These are phyloP conservation scores for Bergia puertoricense DNA, from an alignment of 92 coral and sea anemone genomes.

Conservation along the genomic window DNA sequence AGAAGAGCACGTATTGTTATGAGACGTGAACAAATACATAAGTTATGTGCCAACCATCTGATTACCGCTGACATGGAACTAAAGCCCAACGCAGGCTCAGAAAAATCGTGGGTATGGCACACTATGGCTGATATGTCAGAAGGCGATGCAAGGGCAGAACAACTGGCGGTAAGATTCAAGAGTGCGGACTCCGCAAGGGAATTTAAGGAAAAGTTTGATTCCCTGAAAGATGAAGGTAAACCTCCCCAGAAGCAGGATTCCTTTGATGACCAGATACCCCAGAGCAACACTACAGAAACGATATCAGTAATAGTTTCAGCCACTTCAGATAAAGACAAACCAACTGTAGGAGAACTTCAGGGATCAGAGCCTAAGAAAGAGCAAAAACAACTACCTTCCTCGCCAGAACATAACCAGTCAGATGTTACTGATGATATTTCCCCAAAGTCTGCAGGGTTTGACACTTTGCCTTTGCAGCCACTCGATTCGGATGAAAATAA, in stretches of 20 bases:
- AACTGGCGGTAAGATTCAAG: conserved; percentile 88
- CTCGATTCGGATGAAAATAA: background rate
- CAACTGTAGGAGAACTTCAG: background rate
- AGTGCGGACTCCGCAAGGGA: conserved; percentile 62
- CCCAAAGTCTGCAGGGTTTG: background rate
- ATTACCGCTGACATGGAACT: conserved; percentile 86
- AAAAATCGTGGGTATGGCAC: conserved; percentile 93
- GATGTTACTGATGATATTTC: no score
- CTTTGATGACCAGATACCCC: background rate
- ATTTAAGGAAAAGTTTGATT: conserved; percentile 86
- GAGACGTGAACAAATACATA: conserved; percentile 87
- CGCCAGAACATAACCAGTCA: background rate
- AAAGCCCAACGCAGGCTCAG: conserved; percentile 77
- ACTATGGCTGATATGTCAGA: conserved; percentile 89
- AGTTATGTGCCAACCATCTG: conserved; percentile 95
- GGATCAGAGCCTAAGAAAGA: background rate
- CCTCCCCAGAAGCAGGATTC: background rate
- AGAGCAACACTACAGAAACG: background rate
- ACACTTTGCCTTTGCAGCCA: background rate
- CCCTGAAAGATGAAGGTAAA: conserved; percentile 1
- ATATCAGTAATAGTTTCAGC: background rate
- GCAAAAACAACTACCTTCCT: background rate
- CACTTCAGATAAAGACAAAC: background rate
- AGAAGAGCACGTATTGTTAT: conserved; percentile 82
- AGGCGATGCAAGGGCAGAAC: conserved; percentile 78